Conservation (phyloP, 1,140 invertebrate species). For the Tachypleus tridentatus region DNA sequence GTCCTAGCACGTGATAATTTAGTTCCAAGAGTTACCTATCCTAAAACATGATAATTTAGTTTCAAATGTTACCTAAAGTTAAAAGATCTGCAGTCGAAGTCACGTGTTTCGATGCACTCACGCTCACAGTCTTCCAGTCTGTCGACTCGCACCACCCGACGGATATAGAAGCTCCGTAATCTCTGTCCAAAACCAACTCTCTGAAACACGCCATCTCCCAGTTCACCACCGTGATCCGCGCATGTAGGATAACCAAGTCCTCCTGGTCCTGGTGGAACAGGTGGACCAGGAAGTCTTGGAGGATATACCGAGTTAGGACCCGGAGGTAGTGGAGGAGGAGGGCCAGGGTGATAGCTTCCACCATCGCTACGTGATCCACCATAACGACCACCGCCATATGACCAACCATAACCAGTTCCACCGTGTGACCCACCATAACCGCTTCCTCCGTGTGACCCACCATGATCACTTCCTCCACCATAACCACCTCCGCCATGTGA, state of each 20-base stretch:
- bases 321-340: no score
- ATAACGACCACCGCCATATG: neutral
- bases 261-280: conserved; percentile 7
- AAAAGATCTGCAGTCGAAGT: conserved; percentile 76
- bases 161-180: conserved; percentile 61
- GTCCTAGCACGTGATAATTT: no score
- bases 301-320: neutral
- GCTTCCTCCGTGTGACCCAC: no score
- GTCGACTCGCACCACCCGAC: conserved; percentile 55
- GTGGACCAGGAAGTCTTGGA: conserved; percentile 11
- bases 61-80: conserved; percentile 46
- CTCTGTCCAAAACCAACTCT: conserved; percentile 54
- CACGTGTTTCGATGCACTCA: conserved; percentile 57
- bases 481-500: no score
- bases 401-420: neutral
- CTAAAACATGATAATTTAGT: no score
- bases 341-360: neutral
- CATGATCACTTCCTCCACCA: no score
- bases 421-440: neutral
- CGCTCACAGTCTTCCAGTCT: conserved; percentile 62
- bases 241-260: neutral
- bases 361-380: neutral
- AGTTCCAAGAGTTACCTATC: no score
- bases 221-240: conserved; percentile 7
- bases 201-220: conserved; percentile 19